A percentile compares a stretch with the other conserved stretches of the same genome.
phyloP scores from a whole-genome alignment of 2,888 invertebrate species.

The Eurois occulta region DNA sequence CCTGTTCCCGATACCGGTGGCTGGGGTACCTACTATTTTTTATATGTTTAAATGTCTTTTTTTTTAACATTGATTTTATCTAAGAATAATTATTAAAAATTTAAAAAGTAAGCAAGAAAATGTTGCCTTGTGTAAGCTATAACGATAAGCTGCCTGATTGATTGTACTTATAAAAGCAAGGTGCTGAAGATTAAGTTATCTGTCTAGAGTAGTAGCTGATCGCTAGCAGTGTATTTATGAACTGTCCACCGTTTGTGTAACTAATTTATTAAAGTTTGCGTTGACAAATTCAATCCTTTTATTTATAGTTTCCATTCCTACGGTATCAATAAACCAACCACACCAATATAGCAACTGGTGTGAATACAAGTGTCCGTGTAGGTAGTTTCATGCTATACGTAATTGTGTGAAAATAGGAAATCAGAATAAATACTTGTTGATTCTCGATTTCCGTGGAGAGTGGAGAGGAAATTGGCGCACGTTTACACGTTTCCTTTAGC shows the following conservation, averaged over 20 bases:
- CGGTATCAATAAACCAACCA: neutral
- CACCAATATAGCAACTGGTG: neutral
- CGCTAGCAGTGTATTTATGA: too few relatives aligned
- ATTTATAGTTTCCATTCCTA: neutral
- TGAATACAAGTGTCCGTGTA: too few relatives aligned
- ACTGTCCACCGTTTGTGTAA: neutral
- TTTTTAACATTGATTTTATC: too few relatives aligned
- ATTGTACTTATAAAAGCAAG: too few relatives aligned
- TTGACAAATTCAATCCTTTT: too few relatives aligned
- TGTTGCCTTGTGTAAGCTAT: neutral
- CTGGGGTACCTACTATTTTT: too few relatives aligned
- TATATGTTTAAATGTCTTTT: too few relatives aligned
- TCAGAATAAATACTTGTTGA: slow-evolving; percentile 31
- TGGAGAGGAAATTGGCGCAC: slow-evolving; percentile 10
- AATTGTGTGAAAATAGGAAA: slow-evolving; percentile 24
- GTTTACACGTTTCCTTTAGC: slow-evolving; percentile 15
- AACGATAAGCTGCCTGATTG: neutral
- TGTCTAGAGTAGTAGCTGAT: too few relatives aligned
- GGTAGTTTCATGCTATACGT: neutral
- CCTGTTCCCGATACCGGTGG: neutral
- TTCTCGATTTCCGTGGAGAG: neutral
- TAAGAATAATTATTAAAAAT: too few relatives aligned
- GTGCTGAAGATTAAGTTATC: too few relatives aligned
- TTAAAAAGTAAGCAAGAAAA: too few relatives aligned
- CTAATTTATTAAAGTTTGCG: neutral